phyloP scores from a whole-genome alignment of 2,113 vertebrate genomes.

The Neodon shergylaensis region DNA sequence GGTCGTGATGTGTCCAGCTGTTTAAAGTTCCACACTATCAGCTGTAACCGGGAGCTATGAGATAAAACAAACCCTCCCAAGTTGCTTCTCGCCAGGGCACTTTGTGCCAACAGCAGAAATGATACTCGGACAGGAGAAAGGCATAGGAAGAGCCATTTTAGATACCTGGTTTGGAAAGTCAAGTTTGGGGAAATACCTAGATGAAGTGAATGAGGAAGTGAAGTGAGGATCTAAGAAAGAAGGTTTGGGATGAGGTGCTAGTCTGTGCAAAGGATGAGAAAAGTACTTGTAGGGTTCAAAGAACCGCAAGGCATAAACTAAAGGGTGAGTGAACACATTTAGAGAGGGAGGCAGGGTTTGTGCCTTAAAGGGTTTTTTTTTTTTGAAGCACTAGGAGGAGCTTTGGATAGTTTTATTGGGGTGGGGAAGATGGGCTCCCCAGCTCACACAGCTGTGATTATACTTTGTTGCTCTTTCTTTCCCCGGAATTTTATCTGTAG shows the following conservation, averaged over 20 bases:
- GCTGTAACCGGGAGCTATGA: too few relatives aligned
- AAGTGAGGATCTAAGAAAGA: not conserved
- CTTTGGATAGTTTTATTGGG: not conserved
- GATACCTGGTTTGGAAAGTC: not conserved
- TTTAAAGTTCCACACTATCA: not conserved
- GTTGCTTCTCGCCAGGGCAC: not conserved
- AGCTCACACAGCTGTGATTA: too few relatives aligned
- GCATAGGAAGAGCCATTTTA: not conserved
- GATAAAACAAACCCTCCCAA: too few relatives aligned
- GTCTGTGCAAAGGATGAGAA: not conserved
- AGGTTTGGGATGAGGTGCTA: not conserved
- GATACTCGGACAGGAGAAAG: too few relatives aligned
- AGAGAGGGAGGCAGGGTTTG: not conserved
- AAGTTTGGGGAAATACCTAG: not conserved
- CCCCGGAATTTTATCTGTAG: not conserved
- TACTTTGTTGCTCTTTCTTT: not conserved
- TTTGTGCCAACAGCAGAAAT: not conserved
- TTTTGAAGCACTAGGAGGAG: not conserved
- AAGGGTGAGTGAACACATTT: not conserved
- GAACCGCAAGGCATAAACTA: not conserved
- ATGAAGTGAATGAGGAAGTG: not conserved
- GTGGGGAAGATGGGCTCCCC: not conserved
- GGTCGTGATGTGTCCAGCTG: not conserved
- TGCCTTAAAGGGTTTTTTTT: not conserved
- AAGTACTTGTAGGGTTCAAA: not conserved